Evolutionary conservation across 2,797 vertebrate species (phyloP).

Genomic region (Pogonophryne albipinna): DNA sequence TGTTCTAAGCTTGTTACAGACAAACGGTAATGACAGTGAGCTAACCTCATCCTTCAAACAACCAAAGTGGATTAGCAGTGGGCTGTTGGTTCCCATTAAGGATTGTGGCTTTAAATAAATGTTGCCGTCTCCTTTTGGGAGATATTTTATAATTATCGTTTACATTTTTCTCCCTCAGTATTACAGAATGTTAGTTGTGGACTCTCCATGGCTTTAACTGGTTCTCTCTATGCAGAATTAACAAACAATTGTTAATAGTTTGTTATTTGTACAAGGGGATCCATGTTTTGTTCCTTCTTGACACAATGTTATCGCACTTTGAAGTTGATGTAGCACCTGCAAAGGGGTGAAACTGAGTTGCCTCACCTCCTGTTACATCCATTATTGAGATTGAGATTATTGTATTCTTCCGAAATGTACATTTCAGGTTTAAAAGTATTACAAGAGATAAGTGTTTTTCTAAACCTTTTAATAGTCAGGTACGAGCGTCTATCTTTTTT

Average conservation of each 20-base stretch:
- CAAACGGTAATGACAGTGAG: not conserved
- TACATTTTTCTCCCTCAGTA: conserved; percentile 60
- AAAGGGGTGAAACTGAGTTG: conserved; percentile 19
- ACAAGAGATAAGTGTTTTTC: conserved; percentile 34
- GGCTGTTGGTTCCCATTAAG: conserved; percentile 38
- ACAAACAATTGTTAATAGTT: conserved; percentile 28
- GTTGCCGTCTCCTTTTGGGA: conserved; percentile 37
- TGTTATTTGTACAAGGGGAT: conserved; percentile 29
- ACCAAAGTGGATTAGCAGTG: conserved; percentile 49
- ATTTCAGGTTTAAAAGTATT: conserved; percentile 60
- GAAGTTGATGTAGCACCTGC: conserved; percentile 46
- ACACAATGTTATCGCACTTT: conserved; percentile 69
- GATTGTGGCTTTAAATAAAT: conserved; percentile 65
- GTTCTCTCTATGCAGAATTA: conserved; percentile 58
- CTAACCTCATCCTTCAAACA: conserved; percentile 45
- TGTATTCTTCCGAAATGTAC: conserved; percentile 39
- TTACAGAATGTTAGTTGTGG: conserved; percentile 47
- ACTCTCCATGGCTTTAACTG: conserved; percentile 32
- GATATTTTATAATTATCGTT: conserved; percentile 37
- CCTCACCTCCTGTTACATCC: conserved; percentile 43
- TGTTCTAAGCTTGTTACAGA: conserved; percentile 36
- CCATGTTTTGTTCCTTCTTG: conserved; percentile 17
- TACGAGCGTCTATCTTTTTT: conserved; percentile 40
- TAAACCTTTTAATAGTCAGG: conserved; percentile 59
- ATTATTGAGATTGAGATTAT: conserved; percentile 52